Conservation (phyloP, 2,888 invertebrate species). For the Carterocephalus palaemon region DNA sequence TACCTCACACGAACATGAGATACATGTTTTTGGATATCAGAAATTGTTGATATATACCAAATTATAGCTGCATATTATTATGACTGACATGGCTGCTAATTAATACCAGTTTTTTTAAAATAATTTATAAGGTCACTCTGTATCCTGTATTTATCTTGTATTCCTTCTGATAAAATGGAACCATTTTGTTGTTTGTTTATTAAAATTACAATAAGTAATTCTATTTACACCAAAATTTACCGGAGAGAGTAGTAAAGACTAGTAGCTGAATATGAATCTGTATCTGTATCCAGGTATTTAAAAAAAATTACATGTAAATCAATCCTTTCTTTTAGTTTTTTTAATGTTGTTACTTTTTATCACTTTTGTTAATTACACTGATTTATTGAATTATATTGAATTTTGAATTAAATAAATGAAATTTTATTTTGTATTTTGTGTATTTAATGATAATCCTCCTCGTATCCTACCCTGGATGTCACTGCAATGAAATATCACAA, state of each 20-base stretch:
- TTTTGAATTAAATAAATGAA: slow-evolving; percentile 20
- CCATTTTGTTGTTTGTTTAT: too few species aligned
- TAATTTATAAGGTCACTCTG: too few species aligned
- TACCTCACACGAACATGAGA: slow-evolving; percentile 5
- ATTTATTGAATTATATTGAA: slow-evolving; percentile 13
- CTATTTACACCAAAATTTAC: slow-evolving; percentile 21
- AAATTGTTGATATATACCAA: slow-evolving; percentile 6
- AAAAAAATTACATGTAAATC: slow-evolving; percentile 13
- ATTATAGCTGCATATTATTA: background rate
- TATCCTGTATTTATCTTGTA: too few species aligned
- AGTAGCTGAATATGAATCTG: slow-evolving; percentile 30
- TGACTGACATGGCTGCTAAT: slow-evolving; percentile 14
- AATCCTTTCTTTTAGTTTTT: background rate
- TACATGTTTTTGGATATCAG: slow-evolving; percentile 4
- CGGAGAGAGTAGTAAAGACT: slow-evolving; percentile 67
- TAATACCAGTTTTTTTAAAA: too few species aligned
- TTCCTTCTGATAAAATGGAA: too few species aligned
- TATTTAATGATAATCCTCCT: background rate
- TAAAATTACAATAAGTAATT: too few species aligned
- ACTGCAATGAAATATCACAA: too few species aligned
- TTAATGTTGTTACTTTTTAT: background rate
- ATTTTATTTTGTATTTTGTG: slow-evolving; percentile 6
- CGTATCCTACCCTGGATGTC: too few species aligned
- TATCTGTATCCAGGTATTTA: slow-evolving; percentile 1
- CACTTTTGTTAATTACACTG: slow-evolving; percentile 2